Evolutionary conservation across 2,888 invertebrate genomes (phyloP).

Genomic region (Clistopyga incitator): DNA sequence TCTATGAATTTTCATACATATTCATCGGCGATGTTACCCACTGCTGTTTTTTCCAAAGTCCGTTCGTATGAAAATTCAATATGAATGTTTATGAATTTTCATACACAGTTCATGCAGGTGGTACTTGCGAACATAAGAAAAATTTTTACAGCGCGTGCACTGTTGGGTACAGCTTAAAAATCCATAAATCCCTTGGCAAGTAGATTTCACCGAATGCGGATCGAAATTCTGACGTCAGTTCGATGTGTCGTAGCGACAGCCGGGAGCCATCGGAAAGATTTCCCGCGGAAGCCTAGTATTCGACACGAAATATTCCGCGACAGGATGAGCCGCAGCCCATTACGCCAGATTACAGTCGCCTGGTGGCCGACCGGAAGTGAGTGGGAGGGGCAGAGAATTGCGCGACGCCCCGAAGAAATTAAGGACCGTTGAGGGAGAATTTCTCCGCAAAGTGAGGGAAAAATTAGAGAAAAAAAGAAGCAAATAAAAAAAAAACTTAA

Average conservation of each 20-base stretch:
- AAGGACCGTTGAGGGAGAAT: slow-evolving; percentile 16
- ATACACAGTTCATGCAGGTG: no score
- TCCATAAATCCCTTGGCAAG: no score
- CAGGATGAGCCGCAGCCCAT: slow-evolving; percentile 15
- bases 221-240: not conserved
- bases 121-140: no score
- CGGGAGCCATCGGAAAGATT: not conserved
- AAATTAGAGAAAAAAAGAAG: slow-evolving; percentile 29
- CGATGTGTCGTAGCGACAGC: not conserved
- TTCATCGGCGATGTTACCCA: no score
- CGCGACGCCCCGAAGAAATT: slow-evolving; percentile 9
- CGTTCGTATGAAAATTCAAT: no score
- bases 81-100: no score
- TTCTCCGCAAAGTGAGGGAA: slow-evolving; percentile 12
- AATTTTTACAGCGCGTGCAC: no score
- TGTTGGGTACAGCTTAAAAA: no score
- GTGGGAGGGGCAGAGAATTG: slow-evolving; percentile 24
- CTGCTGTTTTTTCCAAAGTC: no score
- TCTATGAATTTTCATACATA: no score
- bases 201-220: no score
- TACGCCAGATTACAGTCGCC: slow-evolving; percentile 1
- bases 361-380: not conserved
- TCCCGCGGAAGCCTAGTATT: not conserved
- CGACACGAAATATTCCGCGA: not conserved
- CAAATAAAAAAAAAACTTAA: not conserved